Evolutionary conservation across 2,113 vertebrate species (phyloP).

Genomic region (Proteles cristata): DNA sequence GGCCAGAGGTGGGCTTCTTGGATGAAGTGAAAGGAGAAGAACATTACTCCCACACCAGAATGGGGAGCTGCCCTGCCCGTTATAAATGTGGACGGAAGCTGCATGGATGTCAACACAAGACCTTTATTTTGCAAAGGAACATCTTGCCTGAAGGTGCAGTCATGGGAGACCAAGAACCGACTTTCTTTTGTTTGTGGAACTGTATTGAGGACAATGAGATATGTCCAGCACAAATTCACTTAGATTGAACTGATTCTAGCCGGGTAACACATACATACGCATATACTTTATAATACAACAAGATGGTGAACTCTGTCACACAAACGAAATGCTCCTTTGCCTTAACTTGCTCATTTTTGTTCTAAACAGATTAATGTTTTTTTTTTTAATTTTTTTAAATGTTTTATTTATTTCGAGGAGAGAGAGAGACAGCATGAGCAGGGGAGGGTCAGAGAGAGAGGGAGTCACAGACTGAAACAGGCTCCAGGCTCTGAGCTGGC

Average conservation of each 20-base stretch:
- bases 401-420: too few relatives aligned
- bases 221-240: neutral
- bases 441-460: too few relatives aligned
- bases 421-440: too few relatives aligned
- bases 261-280: neutral
- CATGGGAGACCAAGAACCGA: neutral
- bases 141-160: neutral
- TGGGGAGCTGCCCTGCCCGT: neutral
- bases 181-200: slow-evolving; percentile 5
- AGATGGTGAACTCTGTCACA: neutral
- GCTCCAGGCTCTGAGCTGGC: too few relatives aligned
- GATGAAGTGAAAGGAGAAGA: neutral
- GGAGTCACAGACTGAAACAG: too few relatives aligned
- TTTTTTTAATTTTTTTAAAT: too few relatives aligned
- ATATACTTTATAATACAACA: neutral
- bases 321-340: neutral
- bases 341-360: neutral
- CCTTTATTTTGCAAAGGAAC: neutral
- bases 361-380: neutral
- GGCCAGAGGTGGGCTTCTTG: neutral
- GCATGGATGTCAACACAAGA: neutral
- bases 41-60: neutral
- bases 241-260: neutral
- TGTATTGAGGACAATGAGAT: neutral
- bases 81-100: neutral